Evolutionary conservation across 2,113 vertebrate species (phyloP).

Genomic region (Caloenas nicobarica): DNA sequence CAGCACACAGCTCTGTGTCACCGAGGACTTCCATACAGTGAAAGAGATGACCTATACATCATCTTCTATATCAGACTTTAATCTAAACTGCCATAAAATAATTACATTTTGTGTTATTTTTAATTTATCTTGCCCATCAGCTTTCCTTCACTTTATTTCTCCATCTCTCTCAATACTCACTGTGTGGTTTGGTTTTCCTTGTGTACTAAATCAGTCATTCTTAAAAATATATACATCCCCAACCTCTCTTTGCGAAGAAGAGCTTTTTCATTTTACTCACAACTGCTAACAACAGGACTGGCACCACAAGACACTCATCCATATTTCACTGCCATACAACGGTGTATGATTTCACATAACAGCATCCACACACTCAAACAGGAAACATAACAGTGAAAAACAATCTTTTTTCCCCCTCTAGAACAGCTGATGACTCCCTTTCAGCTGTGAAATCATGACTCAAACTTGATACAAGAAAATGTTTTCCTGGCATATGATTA

Average conservation of each 20-base stretch:
- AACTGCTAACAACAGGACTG: neutral
- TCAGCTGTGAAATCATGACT: neutral
- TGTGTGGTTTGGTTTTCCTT: neutral
- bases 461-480: neutral
- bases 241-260: neutral
- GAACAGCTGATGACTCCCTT: neutral
- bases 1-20: neutral
- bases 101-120: neutral
- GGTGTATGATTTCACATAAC: neutral
- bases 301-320: neutral
- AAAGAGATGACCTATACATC: neutral
- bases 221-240: neutral
- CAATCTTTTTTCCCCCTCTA: neutral
- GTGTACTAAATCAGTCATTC: neutral
- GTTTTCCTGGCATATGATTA: neutral
- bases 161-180: too few species aligned
- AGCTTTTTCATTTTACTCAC: neutral
- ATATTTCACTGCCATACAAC: neutral
- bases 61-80: fast-evolving
- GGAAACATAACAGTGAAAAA: neutral
- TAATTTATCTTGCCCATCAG: neutral
- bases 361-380: neutral
- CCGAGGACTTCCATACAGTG: neutral
- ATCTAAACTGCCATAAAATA: neutral
- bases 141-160: neutral